Evolutionary conservation across 92 coral and sea anemone genomes (phyloP).

Genomic region (Plumapathes pennacea): DNA sequence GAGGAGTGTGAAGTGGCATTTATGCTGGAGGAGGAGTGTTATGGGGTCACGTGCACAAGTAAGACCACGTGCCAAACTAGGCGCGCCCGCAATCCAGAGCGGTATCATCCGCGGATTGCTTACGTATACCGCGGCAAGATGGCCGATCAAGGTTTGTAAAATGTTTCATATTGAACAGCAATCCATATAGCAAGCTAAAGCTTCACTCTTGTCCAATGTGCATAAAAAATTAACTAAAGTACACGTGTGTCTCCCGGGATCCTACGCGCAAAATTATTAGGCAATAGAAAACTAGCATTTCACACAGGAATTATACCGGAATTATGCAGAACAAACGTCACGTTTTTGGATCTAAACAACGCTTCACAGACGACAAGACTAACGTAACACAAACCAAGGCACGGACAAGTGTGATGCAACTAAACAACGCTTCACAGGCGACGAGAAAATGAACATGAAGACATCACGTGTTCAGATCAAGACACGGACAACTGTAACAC

Average conservation of each 20-base stretch:
- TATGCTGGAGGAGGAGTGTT: constrained; percentile 83
- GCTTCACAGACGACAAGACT: too few species aligned
- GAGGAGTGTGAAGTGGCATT: constrained; percentile 92
- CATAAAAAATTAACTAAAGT: constrained; percentile 3
- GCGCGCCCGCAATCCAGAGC: constrained; percentile 83
- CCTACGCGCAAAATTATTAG: neutral
- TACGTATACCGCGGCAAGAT: constrained; percentile 61
- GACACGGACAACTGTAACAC: too few species aligned
- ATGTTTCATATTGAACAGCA: too few species aligned
- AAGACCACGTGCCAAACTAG: constrained; percentile 77
- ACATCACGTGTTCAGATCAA: too few species aligned
- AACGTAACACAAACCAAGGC: too few species aligned
- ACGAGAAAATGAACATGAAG: too few species aligned
- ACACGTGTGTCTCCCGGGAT: constrained; percentile 9
- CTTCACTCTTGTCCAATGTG: too few species aligned
- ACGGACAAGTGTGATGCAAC: too few species aligned
- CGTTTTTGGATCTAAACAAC: too few species aligned
- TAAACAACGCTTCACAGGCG: too few species aligned
- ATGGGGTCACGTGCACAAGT: constrained; percentile 83
- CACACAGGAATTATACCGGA: neutral
- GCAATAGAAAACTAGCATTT: neutral
- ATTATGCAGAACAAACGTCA: neutral
- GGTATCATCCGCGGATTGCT: constrained; percentile 86
- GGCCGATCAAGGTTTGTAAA: constrained; percentile 57
- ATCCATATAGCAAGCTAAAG: too few species aligned